Conservation (phyloP, 35 echinoderm and acorn worm species). For the Apostichopus californicus region DNA sequence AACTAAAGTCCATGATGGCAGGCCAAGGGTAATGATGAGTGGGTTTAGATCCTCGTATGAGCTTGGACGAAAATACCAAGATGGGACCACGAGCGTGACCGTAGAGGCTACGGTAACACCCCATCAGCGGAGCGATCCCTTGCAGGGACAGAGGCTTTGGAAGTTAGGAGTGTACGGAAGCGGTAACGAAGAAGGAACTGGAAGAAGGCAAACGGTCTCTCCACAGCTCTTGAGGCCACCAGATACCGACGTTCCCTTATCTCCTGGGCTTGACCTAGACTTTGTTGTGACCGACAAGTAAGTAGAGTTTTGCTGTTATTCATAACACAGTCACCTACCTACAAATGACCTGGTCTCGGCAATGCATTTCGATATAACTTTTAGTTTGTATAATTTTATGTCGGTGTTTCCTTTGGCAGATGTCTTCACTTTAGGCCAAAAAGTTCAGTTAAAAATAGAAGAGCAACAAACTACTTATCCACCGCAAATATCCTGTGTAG, state of each 20-base stretch:
- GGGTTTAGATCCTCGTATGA: background rate
- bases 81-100: background rate
- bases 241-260: conserved; percentile 21
- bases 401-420: too few relatives aligned
- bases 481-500: too few relatives aligned
- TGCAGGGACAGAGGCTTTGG: conserved; percentile 63
- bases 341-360: too few relatives aligned
- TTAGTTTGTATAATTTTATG: too few relatives aligned
- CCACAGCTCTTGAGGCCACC: conserved; percentile 47
- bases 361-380: too few relatives aligned
- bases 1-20: background rate
- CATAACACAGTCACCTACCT: too few relatives aligned
- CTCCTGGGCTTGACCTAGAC: conserved; percentile 27
- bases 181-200: conserved; percentile 34
- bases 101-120: conserved; percentile 31
- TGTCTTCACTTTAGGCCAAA: too few relatives aligned
- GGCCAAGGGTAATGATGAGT: background rate
- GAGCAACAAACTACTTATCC: too few relatives aligned
- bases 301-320: background rate
- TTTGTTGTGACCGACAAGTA: conserved; percentile 46
- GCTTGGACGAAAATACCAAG: background rate
- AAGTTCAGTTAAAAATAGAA: too few relatives aligned
- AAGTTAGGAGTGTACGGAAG: conserved; percentile 60
- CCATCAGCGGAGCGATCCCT: background rate
- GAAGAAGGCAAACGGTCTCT: conserved; percentile 30